Evolutionary conservation across 1,140 invertebrate genomes (phyloP).

Genomic region (Zophobas atratus): DNA sequence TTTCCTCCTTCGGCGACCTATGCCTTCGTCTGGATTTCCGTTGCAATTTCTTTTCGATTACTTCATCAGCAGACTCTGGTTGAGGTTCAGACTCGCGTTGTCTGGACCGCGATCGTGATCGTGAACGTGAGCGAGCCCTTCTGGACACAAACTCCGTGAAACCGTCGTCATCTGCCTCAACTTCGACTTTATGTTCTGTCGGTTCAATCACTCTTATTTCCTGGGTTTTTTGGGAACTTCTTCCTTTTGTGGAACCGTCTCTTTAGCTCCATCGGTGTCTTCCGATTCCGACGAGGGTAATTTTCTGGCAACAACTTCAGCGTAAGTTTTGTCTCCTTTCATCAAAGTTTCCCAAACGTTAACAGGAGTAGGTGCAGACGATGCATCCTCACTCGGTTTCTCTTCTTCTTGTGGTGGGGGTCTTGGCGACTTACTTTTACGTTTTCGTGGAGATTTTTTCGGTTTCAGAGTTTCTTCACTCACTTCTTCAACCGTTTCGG

Average conservation of each 20-base stretch:
- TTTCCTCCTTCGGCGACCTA: constrained; percentile 9
- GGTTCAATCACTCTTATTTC: constrained; percentile 50
- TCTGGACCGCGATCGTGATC: constrained; percentile 53
- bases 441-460: constrained; percentile 51
- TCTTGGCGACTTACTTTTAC: constrained; percentile 50
- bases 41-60: constrained; percentile 20
- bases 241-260: constrained; percentile 26
- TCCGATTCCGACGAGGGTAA: constrained; percentile 36
- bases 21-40: constrained; percentile 26
- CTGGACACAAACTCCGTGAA: constrained; percentile 52
- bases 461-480: constrained; percentile 31
- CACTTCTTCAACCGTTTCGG: constrained; percentile 44
- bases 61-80: not conserved
- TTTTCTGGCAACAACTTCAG: constrained; percentile 71
- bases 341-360: constrained; percentile 68
- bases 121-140: constrained; percentile 64
- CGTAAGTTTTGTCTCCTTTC: constrained; percentile 72
- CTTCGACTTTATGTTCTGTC: constrained; percentile 24
- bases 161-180: constrained; percentile 70
- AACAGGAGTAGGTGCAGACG: constrained; percentile 22
- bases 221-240: constrained; percentile 46
- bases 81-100: constrained; percentile 18
- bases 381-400: constrained; percentile 12
- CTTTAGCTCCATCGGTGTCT: not conserved
- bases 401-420: constrained; percentile 39